Evolutionary conservation across 1,140 invertebrate species (phyloP), one percentile per base, ranked within the genome.

Genomic region (Nymphalis io): DNA sequence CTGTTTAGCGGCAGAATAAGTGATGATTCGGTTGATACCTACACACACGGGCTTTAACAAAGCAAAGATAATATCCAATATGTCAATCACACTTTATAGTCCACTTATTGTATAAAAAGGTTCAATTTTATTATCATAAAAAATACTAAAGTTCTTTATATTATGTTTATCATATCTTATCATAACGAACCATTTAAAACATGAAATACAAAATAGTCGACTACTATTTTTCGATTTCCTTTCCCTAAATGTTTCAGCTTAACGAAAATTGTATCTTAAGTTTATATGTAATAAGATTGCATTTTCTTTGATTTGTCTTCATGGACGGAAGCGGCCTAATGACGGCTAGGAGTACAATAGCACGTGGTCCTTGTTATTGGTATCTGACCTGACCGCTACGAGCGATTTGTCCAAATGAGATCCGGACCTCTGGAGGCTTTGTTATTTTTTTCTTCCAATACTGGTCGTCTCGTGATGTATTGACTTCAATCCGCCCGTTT

Each of bases 371-470:
- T 89, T 90, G 81, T 89, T 90, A 90, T 90, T 90, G 88, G 86
- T 88, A 89, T 89, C 87, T 89, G 88, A 84, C 85, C 83, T 88
- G 84, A 90, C 88, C 88, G 87, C 87, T 88, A 88, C 87, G 82
- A 89, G 83, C 87, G 87, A 90, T 90, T 90, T 89, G 88, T 89
- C 85, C 83, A 90, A 89, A 90, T 89, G 86, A 90, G 87, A 90
- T 88, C 88, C 88, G 87, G 84, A 84, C 83, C 85, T 82, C 79
- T 73, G 72, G 68, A 75, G 67, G 85, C 82, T 85, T 89, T 88
- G 82, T 90, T 87, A 85, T 85, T 83, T 89, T n/a, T 85, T 84
- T 81, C 73, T 63, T 80, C 68, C 71, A 78, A 76, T 75, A 76
- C 75, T 58, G 69, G 67, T 74, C 53, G 71, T 62, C 74, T 74